Percentiles rank a stretch among this genome's conserved stretches.
Evolutionary conservation across 2,888 invertebrate genomes (phyloP).

Genomic region (Cryptops parisi): DNA sequence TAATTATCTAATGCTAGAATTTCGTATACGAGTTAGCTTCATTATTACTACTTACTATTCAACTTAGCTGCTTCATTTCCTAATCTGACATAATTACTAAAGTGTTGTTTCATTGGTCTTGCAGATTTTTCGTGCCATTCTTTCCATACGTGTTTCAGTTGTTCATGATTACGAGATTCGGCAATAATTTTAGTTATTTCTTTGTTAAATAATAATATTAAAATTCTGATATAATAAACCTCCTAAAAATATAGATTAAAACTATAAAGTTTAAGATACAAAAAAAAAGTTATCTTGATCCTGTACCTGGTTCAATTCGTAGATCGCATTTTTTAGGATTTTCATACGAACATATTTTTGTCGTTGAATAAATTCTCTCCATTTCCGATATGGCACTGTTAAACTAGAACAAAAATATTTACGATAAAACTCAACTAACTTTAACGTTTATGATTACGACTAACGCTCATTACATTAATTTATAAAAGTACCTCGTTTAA

Average conservation of each 20-base stretch:
- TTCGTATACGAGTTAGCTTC: too few relatives aligned
- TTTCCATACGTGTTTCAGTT: constrained; percentile 29
- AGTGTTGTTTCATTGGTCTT: constrained; percentile 26
- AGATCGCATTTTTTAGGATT: background rate
- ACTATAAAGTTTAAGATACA: background rate
- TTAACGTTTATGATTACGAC: background rate
- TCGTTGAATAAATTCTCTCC: background rate
- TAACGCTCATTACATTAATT: too few relatives aligned
- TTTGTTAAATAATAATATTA: constrained; percentile 1
- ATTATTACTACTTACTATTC: too few relatives aligned
- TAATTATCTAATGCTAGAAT: too few relatives aligned
- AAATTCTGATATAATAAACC: background rate
- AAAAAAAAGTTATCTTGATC: too few relatives aligned
- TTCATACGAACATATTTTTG: background rate
- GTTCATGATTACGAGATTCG: constrained; percentile 26
- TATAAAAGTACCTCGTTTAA: background rate
- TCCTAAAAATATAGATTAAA: background rate
- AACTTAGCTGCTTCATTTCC: constrained; percentile 29
- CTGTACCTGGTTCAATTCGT: background rate
- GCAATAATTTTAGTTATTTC: constrained; percentile 21
- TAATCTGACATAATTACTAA: constrained; percentile 27
- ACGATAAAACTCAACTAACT: background rate
- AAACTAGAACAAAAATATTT: background rate
- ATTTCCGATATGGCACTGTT: background rate
- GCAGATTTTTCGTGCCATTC: constrained; percentile 32